Percentiles rank a stretch among this genome's conserved stretches.
Evolutionary conservation across 92 coral and sea anemone species (phyloP).

Genomic region (Actinostola sp.): DNA sequence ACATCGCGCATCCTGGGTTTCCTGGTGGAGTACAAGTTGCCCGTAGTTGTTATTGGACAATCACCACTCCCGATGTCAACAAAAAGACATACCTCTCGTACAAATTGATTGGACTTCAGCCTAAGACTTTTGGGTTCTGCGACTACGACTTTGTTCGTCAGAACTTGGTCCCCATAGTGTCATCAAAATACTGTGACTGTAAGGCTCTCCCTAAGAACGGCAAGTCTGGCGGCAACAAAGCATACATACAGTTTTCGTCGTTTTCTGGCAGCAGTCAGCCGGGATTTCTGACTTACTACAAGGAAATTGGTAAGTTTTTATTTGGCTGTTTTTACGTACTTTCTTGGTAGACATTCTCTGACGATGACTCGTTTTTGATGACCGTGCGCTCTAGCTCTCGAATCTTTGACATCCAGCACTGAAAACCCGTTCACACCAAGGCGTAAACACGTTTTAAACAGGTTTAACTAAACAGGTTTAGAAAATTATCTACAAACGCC

Average conservation of each 20-base stretch:
- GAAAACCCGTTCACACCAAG: too few species aligned
- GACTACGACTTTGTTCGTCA: neutral
- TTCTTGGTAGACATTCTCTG: too few species aligned
- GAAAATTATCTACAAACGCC: too few species aligned
- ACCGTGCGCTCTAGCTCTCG: too few species aligned
- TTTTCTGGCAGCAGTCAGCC: neutral
- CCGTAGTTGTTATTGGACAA: neutral
- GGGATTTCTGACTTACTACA: conserved; percentile 29
- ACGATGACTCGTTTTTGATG: too few species aligned
- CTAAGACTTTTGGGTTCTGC: neutral
- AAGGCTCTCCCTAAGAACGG: neutral
- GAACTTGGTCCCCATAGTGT: too few species aligned
- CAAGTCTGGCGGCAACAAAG: neutral
- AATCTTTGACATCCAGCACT: too few species aligned
- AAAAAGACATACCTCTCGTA: neutral
- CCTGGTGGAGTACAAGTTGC: neutral
- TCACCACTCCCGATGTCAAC: neutral
- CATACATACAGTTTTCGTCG: neutral
- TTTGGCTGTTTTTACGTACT: too few species aligned
- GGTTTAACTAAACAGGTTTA: too few species aligned
- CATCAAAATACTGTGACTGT: neutral
- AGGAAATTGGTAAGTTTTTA: conserved; percentile 22
- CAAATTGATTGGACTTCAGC: conserved; percentile 4
- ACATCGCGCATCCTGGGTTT: conserved; percentile 32
- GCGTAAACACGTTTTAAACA: too few species aligned